phyloP scores from a whole-genome alignment of 1,140 invertebrate genomes.

The Xylocopa sonorina region DNA sequence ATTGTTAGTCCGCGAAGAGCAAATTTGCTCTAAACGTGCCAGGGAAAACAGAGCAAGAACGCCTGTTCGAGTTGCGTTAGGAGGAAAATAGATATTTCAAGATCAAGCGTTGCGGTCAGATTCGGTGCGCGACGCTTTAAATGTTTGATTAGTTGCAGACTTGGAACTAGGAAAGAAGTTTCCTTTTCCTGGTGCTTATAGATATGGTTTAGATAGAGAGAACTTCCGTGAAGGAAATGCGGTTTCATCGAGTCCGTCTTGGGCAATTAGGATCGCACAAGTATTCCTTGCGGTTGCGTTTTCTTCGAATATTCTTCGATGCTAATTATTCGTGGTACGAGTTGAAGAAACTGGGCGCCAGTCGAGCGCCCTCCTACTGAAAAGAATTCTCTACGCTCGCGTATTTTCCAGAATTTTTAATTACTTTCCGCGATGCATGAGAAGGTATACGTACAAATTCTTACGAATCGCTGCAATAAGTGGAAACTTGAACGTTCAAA shows the following conservation, averaged over 20 bases:
- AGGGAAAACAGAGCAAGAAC: not conserved
- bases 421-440: too few species aligned
- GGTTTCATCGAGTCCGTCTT: conserved; percentile 19
- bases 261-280: conserved; percentile 37
- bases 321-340: conserved; percentile 40
- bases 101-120: not conserved
- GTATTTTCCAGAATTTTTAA: too few species aligned
- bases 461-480: too few species aligned
- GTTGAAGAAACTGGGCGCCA: conserved; percentile 9
- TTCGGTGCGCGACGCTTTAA: not conserved
- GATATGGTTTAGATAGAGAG: conserved; percentile 41
- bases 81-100: not conserved
- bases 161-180: conserved; percentile 5
- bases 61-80: not conserved
- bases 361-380: too few species aligned
- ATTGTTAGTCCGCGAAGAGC: too few species aligned
- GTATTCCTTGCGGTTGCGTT: not conserved
- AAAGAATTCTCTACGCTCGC: too few species aligned
- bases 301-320: conserved; percentile 15
- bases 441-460: too few species aligned
- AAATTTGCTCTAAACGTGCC: too few species aligned
- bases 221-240: conserved; percentile 25
- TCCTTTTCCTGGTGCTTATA: conserved; percentile 23
- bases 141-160: not conserved
- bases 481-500: too few species aligned